Percentiles rank a stretch among this genome's conserved stretches.
These are phyloP conservation scores for Carlito syrichta DNA, from an alignment of 2,113 vertebrate genomes.

Conservation along the genomic window DNA sequence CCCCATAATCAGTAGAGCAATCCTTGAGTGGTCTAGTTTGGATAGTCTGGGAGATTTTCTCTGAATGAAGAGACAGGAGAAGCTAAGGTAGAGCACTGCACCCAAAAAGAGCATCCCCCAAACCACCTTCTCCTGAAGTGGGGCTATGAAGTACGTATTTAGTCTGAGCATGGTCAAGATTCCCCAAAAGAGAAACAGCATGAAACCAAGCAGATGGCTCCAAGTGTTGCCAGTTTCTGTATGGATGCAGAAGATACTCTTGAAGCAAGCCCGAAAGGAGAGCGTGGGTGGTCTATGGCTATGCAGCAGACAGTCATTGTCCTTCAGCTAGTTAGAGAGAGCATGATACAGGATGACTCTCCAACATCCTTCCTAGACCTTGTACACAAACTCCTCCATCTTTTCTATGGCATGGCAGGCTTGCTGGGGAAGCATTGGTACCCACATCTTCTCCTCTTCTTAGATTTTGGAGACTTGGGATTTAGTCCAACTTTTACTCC, in stretches of 20 bases:
- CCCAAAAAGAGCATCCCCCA: constrained; percentile 98
- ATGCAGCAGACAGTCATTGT: constrained; percentile 97
- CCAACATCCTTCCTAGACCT: constrained; percentile 90
- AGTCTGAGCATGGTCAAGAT: constrained; percentile 96
- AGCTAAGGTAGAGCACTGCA: no score
- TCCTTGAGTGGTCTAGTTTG: no score
- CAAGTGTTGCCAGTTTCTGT: constrained; percentile 98
- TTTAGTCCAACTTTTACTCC: no score
- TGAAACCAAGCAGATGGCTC: constrained; percentile 95
- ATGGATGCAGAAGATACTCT: constrained; percentile 97
- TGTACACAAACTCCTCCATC: no score
- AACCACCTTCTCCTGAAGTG: constrained; percentile 97
- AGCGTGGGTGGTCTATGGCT: constrained; percentile 97
- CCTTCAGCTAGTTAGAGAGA: constrained; percentile 96
- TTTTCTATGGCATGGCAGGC: no score
- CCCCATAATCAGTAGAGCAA: no score
- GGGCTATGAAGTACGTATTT: constrained; percentile 98
- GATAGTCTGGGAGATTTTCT: constrained; percentile 91
- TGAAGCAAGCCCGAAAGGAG: constrained; percentile 96
- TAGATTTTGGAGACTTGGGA: no score
- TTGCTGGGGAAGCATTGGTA: no score
- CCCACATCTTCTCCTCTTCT: no score
- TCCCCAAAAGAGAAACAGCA: constrained; percentile 93
- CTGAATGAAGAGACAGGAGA: no score
- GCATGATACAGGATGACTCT: constrained; percentile 95